Conservation (phyloP, 2,113 vertebrate genomes). For the Azemiops feae region DNA sequence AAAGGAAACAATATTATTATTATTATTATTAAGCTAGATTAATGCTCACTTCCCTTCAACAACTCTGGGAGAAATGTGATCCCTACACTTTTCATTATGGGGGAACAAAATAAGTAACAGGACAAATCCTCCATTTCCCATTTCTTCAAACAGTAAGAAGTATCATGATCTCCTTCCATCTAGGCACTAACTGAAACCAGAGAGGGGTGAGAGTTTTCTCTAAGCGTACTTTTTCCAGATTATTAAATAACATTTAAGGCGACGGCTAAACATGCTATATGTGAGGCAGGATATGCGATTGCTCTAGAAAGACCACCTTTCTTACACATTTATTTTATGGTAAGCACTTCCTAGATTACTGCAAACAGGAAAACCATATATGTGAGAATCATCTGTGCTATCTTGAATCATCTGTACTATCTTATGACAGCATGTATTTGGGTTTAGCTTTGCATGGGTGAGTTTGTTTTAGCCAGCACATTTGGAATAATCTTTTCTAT, state of each 20-base stretch:
- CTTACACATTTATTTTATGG: not conserved
- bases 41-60: not conserved
- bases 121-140: slow-evolving; percentile 10
- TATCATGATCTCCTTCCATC: slow-evolving; percentile 1
- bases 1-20: not conserved
- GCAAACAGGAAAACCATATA: not conserved
- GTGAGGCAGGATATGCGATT: not conserved
- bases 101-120: not conserved
- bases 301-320: not conserved
- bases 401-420: not conserved
- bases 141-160: not conserved
- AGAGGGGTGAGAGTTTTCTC: slow-evolving; percentile 18
- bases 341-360: not conserved
- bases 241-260: slow-evolving; percentile 13
- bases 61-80: not conserved
- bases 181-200: slow-evolving; percentile 10
- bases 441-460: not conserved
- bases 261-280: not conserved
- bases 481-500: not conserved
- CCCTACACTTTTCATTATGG: not conserved
- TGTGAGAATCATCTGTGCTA: not conserved
- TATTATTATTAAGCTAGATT: not conserved
- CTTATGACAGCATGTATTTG: not conserved
- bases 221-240: not conserved
- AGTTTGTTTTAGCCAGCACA: not conserved